Percentiles rank a stretch among this genome's conserved stretches.
Conservation (phyloP, 1,140 invertebrate genomes). For the Helicoverpa zea region DNA sequence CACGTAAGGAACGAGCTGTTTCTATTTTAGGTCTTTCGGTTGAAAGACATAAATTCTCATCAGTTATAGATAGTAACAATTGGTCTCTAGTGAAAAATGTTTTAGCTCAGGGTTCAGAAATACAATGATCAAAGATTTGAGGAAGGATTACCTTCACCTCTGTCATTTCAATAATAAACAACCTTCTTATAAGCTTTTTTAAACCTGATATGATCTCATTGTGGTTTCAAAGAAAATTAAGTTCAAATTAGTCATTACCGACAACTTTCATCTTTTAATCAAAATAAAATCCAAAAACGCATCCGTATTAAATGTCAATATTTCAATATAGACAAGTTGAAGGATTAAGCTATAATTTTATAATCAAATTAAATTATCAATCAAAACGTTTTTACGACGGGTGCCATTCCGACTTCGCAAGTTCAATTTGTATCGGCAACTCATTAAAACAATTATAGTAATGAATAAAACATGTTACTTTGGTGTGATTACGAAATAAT, state of each 20-base stretch:
- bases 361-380: conserved; percentile 50
- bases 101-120: no score
- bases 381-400: conserved; percentile 41
- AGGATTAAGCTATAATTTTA: conserved; percentile 53
- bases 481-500: conserved; percentile 50
- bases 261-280: not conserved
- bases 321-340: conserved; percentile 49
- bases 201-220: no score
- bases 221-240: not conserved
- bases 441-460: conserved; percentile 54
- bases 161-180: no score
- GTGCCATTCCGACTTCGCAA: conserved; percentile 38
- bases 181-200: no score
- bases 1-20: no score
- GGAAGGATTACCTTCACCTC: no score
- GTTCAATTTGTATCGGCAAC: conserved; percentile 17
- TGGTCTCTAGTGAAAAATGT: no score
- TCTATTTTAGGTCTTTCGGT: no score
- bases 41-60: no score
- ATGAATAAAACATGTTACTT: conserved; percentile 55
- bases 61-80: no score
- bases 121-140: no score
- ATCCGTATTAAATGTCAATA: conserved; percentile 51
- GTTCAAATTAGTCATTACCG: not conserved
- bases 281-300: conserved; percentile 44